These are phyloP conservation scores for Elysia crispata DNA, from an alignment of 2,888 invertebrate genomes.

Conservation along the genomic window DNA sequence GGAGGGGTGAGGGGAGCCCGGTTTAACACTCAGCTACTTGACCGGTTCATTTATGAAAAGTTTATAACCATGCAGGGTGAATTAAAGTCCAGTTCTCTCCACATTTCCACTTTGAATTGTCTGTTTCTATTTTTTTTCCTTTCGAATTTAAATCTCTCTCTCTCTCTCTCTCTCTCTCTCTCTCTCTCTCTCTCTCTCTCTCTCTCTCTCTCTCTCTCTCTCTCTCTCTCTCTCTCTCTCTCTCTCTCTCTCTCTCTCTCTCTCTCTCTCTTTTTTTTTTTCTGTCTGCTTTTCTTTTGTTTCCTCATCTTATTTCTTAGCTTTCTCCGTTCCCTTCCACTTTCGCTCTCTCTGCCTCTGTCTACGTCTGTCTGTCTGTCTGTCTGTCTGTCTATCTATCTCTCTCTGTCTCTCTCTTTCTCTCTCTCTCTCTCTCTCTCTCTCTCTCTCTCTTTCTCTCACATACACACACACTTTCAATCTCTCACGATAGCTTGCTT, in stretches of 20 bases:
- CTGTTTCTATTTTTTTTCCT: neutral
- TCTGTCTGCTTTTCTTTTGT: too few relatives aligned
- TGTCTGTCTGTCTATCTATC: neutral
- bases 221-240: constrained; percentile 28
- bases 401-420: constrained; percentile 19
- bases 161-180: constrained; percentile 32
- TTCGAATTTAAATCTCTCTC: constrained; percentile 26
- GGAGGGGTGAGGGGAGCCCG: too few relatives aligned
- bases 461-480: too few relatives aligned
- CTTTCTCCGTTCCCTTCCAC: neutral
- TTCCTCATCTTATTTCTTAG: constrained; percentile 4
- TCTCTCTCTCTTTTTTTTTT: neutral
- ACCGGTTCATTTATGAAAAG: too few relatives aligned
- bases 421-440: constrained; percentile 32
- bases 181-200: too few relatives aligned
- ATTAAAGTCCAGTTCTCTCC: too few relatives aligned
- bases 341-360: neutral
- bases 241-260: constrained; percentile 28
- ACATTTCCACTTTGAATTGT: too few relatives aligned
- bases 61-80: too few relatives aligned
- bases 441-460: constrained; percentile 14
- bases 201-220: neutral
- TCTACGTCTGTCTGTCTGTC: neutral
- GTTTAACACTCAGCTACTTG: too few relatives aligned
- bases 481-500: too few relatives aligned